Percentiles rank a stretch among this genome's conserved stretches.
Evolutionary conservation across 2,113 vertebrate genomes (phyloP).

Genomic region (Notothenia coriiceps): DNA sequence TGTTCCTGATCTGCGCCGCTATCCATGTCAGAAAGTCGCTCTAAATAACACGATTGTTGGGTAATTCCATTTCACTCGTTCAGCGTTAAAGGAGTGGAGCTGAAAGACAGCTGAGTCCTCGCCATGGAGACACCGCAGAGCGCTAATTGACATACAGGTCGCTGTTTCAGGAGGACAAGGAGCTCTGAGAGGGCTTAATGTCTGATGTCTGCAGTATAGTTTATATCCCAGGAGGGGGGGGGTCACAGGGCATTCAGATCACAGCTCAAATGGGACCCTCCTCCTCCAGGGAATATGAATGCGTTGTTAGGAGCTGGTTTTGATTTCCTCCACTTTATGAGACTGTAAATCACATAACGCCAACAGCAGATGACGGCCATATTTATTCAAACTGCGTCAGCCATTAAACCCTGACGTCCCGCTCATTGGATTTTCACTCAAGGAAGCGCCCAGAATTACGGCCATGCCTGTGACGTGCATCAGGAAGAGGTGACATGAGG

Average conservation of each 20-base stretch:
- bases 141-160: constrained; percentile 59
- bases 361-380: background rate
- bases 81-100: constrained; percentile 20
- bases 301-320: constrained; percentile 9
- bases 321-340: background rate
- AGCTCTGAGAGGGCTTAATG: constrained; percentile 55
- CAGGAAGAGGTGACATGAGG: constrained; percentile 15
- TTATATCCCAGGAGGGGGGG: constrained; percentile 22
- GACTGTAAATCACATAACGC: background rate
- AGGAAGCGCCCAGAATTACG: background rate
- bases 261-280: constrained; percentile 46
- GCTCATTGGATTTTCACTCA: constrained; percentile 26
- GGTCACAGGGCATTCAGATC: constrained; percentile 47
- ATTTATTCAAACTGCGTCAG: background rate
- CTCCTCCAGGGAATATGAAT: constrained; percentile 14
- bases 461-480: background rate
- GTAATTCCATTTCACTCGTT: constrained; percentile 22
- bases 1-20: background rate
- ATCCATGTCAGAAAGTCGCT: constrained; percentile 12
- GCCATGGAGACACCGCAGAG: constrained; percentile 44
- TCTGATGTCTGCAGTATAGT: constrained; percentile 48
- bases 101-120: constrained; percentile 53
- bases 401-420: background rate
- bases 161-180: constrained; percentile 26
- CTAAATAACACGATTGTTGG: constrained; percentile 1